Base-by-base conservation (phyloP, 2,113 vertebrate genomes). In the Rhynchomys soricoides region DNA sequence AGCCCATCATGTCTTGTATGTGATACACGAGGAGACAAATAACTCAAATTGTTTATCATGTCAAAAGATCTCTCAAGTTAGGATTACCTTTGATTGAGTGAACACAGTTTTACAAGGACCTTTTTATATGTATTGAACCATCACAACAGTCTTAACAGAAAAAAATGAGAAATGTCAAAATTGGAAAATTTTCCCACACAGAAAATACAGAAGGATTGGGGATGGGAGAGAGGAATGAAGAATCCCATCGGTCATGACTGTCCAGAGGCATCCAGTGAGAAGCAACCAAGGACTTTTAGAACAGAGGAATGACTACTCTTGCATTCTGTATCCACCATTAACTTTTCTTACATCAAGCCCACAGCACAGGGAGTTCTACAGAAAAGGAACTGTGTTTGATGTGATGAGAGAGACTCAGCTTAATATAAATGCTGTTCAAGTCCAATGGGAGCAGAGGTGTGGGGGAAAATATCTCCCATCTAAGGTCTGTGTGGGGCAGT, bases 111-210 rank as follows among this genome's bases (percentile, higher is more conserved):
- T 87, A 37, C 17, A 43, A 68, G 37, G 55, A 93, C 93, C 7
- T 91, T 94, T 45, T 78, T 77, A 26, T 55, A 55, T 52, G 2
- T 78, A 75, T 89, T 70, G 77, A 90, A 74, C 93, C 57, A 91
- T 70, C 92, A 86, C n/a, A 90, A 62, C 16, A 50, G n/a, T 48
- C 92, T 92, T 26, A n/a, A 82, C 6, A 79, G 64, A 43, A 74
- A 68, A 75, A 75, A 79, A 40, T 10, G n/a, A 7, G 34, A 57
- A 59, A 59, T 82, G 37, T 22, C 31, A 93, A 91, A 89, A 34
- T 43, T 34, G 89, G 62, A 85, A 85, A 79, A 24, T 93, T 31
- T 73, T 90, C 29, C 22, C 34, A 16, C n/a, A 82, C 3, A 13
- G 13, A 78, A 94, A 83, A 0, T 0, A 37, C 43, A 71, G 34